Evolutionary conservation across 2,113 vertebrate genomes (phyloP), one percentile per base, ranked within the genome.

Genomic region (Cryptomyrus ogoouensis): DNA sequence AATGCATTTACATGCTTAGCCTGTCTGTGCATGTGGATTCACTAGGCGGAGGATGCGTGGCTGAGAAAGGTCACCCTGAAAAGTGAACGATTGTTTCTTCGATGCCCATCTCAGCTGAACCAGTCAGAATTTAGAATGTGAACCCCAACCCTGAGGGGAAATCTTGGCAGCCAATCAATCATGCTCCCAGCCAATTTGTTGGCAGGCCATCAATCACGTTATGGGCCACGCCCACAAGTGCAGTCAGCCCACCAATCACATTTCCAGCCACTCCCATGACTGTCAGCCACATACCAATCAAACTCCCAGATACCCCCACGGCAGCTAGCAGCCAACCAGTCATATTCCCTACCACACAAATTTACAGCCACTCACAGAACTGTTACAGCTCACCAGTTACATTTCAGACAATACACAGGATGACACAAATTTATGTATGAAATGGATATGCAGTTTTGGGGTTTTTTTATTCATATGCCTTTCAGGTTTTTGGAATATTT

Each of bases 121-220:
- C 31, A 50, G 47, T 27, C n/a, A 53, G 50, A 87, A 52, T 87
- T 19, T 19, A 52, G 84, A 53, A 35, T 27, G 49, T 35, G 47
- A 39, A 87, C 13, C 35, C 31, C 42, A 62, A 83, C 83, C 92
- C 90, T 86, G 83, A 52, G 7, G 89, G 90, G 91, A 90, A 90
- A 53, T 92, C 92, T 91, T 92, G 93, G 92, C 93, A 90, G 91
- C 91, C 94, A 92, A 91, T 95, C 91, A 91, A 92, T 91, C 90
- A 93, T 85, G 27, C 88, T 66, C 56, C 89, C 35, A 44, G 46
- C 39, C 83, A 47, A 47, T 84, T 7, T 84, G 62, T 88, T 62
- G 52, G 77, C 47, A 53, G 88, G 27, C 62, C 47, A 80, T 80
- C 66, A 31, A 39, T 89, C 53, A 77, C n/a, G 47, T 49, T n/a